phyloP scores from a whole-genome alignment of 2,797 vertebrate species.

The Silurus aristotelis region DNA sequence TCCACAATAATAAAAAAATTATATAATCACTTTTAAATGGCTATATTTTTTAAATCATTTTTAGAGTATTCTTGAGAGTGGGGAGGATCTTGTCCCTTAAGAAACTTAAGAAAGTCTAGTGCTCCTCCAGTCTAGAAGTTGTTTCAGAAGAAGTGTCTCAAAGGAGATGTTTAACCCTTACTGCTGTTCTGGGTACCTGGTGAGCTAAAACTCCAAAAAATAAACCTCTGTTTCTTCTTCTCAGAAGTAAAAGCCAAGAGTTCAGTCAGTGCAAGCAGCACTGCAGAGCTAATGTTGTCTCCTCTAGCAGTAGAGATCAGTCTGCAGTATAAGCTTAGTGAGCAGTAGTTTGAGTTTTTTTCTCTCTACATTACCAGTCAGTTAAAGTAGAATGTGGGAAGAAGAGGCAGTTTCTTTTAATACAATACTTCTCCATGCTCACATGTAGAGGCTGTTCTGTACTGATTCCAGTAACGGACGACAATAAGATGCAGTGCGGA shows the following conservation, averaged over 20 bases:
- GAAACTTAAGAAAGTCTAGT: not conserved
- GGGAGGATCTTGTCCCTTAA: not conserved
- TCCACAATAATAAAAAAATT: not conserved
- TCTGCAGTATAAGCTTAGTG: not conserved
- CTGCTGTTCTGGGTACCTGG: not conserved
- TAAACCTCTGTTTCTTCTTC: not conserved
- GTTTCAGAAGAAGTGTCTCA: not conserved
- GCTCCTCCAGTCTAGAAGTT: not conserved
- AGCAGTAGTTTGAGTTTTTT: not conserved
- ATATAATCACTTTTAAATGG: not conserved
- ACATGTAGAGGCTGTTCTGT: not conserved
- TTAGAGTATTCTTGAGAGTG: not conserved
- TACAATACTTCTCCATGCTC: not conserved
- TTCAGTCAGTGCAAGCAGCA: conserved; percentile 3
- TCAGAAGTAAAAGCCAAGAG: not conserved
- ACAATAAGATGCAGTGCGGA: not conserved
- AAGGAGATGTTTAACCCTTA: not conserved
- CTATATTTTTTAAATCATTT: not conserved
- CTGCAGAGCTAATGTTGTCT: not conserved
- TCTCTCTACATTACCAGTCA: not conserved
- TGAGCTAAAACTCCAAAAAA: conserved; percentile 15
- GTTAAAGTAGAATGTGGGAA: not conserved
- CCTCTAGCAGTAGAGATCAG: not conserved
- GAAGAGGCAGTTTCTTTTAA: not conserved
- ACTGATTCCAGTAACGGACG: not conserved